phyloP scores from a whole-genome alignment of 2,113 vertebrate species.

The Tragelaphus strepsiceros region DNA sequence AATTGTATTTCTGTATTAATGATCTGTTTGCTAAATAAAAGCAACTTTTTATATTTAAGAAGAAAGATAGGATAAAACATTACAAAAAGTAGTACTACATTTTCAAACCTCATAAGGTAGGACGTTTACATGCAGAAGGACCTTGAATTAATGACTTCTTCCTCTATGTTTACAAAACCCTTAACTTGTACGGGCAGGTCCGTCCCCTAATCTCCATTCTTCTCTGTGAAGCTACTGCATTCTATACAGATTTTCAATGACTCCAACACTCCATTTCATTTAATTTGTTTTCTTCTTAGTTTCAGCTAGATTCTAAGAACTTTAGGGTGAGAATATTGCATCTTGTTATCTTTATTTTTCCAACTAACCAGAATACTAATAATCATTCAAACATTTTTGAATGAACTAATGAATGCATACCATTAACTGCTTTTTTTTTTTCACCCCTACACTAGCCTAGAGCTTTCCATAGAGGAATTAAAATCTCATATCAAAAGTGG shows the following conservation, averaged over 20 bases:
- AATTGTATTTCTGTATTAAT: neutral
- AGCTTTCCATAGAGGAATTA: neutral
- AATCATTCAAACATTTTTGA: neutral
- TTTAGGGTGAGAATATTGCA: neutral
- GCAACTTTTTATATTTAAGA: neutral
- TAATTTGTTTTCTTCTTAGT: neutral
- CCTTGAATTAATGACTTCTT: neutral
- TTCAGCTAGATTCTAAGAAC: neutral
- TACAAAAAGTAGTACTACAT: neutral
- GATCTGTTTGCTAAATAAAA: neutral
- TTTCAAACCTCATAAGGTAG: neutral
- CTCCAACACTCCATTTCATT: neutral
- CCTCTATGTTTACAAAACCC: neutral
- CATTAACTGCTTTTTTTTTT: neutral
- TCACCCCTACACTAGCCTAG: neutral
- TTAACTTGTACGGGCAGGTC: neutral
- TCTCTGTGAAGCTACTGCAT: neutral
- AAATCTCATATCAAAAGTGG: neutral
- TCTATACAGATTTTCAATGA: neutral
- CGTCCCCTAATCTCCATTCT: neutral
- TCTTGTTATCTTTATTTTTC: neutral
- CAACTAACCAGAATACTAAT: neutral
- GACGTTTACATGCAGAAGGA: neutral
- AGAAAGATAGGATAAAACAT: neutral
- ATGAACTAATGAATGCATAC: neutral